A percentile compares a stretch with the other conserved stretches of the same genome.
These are phyloP conservation scores for Andrena chrysosceles DNA, from an alignment of 2,888 invertebrate genomes.

Conservation along the genomic window DNA sequence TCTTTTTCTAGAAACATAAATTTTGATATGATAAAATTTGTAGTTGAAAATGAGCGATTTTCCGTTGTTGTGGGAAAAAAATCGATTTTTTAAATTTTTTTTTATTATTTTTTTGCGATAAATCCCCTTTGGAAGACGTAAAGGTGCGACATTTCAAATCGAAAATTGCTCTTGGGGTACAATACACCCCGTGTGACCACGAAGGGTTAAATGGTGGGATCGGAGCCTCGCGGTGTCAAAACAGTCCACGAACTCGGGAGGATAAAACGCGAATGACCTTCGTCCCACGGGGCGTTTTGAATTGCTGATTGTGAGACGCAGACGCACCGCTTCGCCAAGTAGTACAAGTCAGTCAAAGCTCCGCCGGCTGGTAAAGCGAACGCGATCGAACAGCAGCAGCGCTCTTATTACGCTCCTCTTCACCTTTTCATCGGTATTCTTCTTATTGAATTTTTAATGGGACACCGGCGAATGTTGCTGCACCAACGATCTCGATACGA, in stretches of 20 bases:
- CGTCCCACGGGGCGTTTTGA: too few species aligned
- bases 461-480: slow-evolving; percentile 36
- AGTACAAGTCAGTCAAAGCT: slow-evolving; percentile 16
- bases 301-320: background rate
- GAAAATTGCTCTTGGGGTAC: too few species aligned
- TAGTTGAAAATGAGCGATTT: too few species aligned
- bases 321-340: slow-evolving; percentile 18
- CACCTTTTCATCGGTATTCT: slow-evolving; percentile 39
- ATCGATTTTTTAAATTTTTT: too few species aligned
- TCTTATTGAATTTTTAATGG: slow-evolving; percentile 66
- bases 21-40: too few species aligned
- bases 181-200: too few species aligned
- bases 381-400: slow-evolving; percentile 21
- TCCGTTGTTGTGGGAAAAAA: too few species aligned
- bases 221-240: slow-evolving; percentile 22
- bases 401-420: slow-evolving; percentile 52
- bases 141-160: too few species aligned
- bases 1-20: too few species aligned
- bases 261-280: slow-evolving; percentile 15
- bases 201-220: slow-evolving; percentile 42
- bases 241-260: background rate
- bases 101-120: too few species aligned
- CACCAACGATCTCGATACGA: slow-evolving; percentile 35
- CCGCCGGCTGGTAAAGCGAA: slow-evolving; percentile 48
- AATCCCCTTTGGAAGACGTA: too few species aligned